Base-by-base conservation (phyloP, 2,113 vertebrate species). In the Melanocharis versteri region DNA sequence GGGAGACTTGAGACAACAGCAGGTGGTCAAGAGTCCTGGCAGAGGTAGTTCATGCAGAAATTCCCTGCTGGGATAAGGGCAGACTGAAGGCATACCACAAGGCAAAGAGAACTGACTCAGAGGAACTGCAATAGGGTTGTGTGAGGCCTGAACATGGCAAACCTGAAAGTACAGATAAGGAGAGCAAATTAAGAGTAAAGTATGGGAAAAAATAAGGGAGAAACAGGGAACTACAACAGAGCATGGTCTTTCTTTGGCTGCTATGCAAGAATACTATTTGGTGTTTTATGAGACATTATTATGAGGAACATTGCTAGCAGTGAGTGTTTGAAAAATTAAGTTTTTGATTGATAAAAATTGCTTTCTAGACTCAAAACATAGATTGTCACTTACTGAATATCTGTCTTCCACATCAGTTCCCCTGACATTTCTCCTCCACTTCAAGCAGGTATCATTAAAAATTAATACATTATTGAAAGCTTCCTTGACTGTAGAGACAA, bases 401-500 rank as follows among this genome's bases (percentile, higher is more conserved):
- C 83, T 97, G 83, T 98, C 98, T 92, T 97, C 95, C 18, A 90
- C 86, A 61, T 94, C 97, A 79, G 97, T 90, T 61, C 94, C 97
- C 85, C 92, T 97, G 42, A 58, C 30, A 76, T 97, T 98, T 90
- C 98, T 98, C 79, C 54, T 96, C 99, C 99, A 99, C 44, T 95
- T 97, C 87, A 99, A 90, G 96, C 99, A 99, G 83, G 97, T 98
- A 69, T 98, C 98, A 95, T 99, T 98, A 87, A 98, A 96, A 92
- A 99, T 80, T 47, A 95, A 66, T 42, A 99, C 75, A 24, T 98
- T 97, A 85, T 87, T 96, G 89, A 99, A 97, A 51, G 91, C 90
- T 91, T 98, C 97, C 65, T 97, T 96, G 78, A 87, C 98, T 98
- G 96, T 24, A 84, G 50, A 95, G 54, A 58, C n/a, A 91, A 68